Percentiles rank a stretch among this genome's conserved stretches.
These are phyloP conservation scores for Paratrypauchen microcephalus DNA, from an alignment of 2,797 vertebrate genomes.

Conservation along the genomic window DNA sequence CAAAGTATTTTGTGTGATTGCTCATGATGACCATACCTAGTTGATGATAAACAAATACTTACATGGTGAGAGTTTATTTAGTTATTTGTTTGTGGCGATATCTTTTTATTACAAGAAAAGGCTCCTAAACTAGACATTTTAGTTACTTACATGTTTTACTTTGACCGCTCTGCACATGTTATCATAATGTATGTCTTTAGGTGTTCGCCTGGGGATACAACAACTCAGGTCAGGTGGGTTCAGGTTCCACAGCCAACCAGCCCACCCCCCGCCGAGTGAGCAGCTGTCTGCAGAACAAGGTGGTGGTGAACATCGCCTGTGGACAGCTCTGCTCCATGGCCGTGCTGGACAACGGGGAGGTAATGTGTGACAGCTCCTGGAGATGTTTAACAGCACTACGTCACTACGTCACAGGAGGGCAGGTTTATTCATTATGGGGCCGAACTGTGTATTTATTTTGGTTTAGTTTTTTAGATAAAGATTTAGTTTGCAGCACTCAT, in stretches of 20 bases:
- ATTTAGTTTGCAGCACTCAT: too few relatives aligned
- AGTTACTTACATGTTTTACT: not conserved
- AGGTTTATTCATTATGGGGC: too few relatives aligned
- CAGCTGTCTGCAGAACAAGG: constrained; percentile 93
- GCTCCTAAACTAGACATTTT: not conserved
- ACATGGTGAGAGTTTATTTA: too few relatives aligned
- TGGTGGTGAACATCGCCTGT: constrained; percentile 91
- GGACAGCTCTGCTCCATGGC: constrained; percentile 98
- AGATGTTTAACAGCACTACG: constrained; percentile 6
- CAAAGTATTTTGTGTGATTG: too few relatives aligned
- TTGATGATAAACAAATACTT: too few relatives aligned
- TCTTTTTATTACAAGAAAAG: too few relatives aligned
- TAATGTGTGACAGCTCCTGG: constrained; percentile 51
- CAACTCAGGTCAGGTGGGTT: constrained; percentile 97
- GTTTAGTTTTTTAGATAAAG: too few relatives aligned
- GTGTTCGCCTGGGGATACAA: constrained; percentile 98
- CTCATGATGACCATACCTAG: too few relatives aligned
- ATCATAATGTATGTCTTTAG: constrained; percentile 63
- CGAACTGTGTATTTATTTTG: too few relatives aligned
- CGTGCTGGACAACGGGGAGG: constrained; percentile 95
- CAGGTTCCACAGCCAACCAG: constrained; percentile 97
- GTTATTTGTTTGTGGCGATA: too few relatives aligned
- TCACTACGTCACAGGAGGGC: not conserved
- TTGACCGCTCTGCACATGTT: not conserved
- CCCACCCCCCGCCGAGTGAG: constrained; percentile 94